Evolutionary conservation across 2,797 vertebrate species (phyloP).

Genomic region (Tenualosa ilisha): DNA sequence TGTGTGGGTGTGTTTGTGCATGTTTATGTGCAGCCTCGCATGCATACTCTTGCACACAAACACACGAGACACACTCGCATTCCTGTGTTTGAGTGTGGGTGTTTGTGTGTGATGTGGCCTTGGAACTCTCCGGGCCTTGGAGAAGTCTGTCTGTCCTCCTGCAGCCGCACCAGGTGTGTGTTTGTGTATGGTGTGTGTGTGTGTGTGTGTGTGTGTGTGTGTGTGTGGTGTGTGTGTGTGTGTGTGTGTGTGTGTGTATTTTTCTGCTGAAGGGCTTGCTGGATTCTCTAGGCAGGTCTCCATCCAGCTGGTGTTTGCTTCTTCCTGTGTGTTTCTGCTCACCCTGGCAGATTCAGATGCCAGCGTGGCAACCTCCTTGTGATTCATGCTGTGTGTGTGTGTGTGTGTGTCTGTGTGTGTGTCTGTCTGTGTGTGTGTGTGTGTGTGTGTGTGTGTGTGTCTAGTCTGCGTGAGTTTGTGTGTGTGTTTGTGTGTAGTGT

Average conservation of each 20-base stretch:
- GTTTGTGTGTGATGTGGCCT: neutral
- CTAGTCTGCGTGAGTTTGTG: too few species aligned
- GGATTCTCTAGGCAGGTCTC: slow-evolving; percentile 2
- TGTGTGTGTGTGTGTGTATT: neutral
- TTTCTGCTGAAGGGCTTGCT: slow-evolving; percentile 1
- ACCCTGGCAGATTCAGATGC: slow-evolving; percentile 16
- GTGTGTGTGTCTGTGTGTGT: slow-evolving; percentile 10
- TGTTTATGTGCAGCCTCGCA: neutral
- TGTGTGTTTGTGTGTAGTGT: too few species aligned
- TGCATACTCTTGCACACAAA: too few species aligned
- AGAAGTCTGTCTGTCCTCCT: neutral
- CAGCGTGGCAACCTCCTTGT: neutral
- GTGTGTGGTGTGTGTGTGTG: neutral
- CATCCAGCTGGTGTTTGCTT: slow-evolving; percentile 18
- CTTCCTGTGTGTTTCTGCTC: slow-evolving; percentile 10
- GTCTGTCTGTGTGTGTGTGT: neutral
- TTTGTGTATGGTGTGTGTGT: neutral
- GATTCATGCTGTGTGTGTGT: neutral
- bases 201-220: neutral
- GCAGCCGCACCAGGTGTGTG: neutral
- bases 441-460: neutral
- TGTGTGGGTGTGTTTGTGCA: neutral
- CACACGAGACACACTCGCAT: too few species aligned
- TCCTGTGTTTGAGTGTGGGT: slow-evolving; percentile 17
- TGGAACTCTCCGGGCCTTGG: too few species aligned